Evolutionary conservation across 2,888 invertebrate species (phyloP).

Genomic region (Smittia aterrima): DNA sequence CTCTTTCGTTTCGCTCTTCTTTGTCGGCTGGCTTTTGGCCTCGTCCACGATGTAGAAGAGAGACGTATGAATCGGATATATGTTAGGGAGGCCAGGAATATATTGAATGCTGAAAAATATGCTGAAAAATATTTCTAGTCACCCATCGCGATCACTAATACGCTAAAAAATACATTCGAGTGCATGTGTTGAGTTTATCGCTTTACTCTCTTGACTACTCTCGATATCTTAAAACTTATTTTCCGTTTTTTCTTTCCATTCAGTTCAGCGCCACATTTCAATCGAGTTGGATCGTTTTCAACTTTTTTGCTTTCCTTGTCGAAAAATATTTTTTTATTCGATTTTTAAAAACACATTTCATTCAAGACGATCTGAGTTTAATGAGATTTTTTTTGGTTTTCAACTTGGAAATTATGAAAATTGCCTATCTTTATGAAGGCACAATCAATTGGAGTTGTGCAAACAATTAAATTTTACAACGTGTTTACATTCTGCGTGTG

Average conservation of each 20-base stretch:
- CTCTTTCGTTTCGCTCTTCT: conserved; percentile 1
- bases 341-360: neutral
- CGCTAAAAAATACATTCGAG: neutral
- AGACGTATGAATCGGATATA: too few relatives aligned
- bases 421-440: too few relatives aligned
- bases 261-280: neutral
- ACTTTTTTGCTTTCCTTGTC: neutral
- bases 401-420: too few relatives aligned
- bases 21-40: neutral
- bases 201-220: neutral
- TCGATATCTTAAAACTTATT: conserved; percentile 27
- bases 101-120: too few relatives aligned
- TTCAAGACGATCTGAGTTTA: too few relatives aligned
- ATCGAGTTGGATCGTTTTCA: neutral
- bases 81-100: too few relatives aligned
- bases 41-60: neutral
- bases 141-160: too few relatives aligned
- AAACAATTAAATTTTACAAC: conserved; percentile 39
- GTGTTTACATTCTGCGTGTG: conserved; percentile 28
- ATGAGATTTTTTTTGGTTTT: too few relatives aligned
- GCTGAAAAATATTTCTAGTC: too few relatives aligned
- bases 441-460: conserved; percentile 17
- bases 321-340: neutral
- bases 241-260: conserved; percentile 23
- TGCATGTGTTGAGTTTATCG: neutral